A percentile compares a stretch with the other conserved stretches of the same genome.
Evolutionary conservation across 2,888 invertebrate species (phyloP).

Genomic region (Cosmorhoe ocellata): DNA sequence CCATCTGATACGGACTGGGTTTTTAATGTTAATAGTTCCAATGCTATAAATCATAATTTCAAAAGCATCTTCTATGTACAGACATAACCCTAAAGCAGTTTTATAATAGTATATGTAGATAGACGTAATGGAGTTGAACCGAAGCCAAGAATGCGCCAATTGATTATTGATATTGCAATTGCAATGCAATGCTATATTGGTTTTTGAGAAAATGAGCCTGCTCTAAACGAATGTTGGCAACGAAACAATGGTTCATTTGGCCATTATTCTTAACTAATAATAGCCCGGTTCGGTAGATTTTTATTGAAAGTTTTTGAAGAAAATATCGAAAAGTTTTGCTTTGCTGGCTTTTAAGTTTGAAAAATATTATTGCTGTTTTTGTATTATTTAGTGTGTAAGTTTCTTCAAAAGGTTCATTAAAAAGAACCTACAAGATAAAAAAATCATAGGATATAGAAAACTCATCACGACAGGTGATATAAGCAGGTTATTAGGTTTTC

Average conservation of each 20-base stretch:
- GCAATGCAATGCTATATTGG: slow-evolving; percentile 58
- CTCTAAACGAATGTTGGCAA: slow-evolving; percentile 50
- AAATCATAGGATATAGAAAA: no score
- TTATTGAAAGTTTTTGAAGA: slow-evolving; percentile 31
- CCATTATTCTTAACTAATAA: slow-evolving; percentile 38
- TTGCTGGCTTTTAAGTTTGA: slow-evolving; percentile 26
- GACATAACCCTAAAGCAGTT: slow-evolving; percentile 23
- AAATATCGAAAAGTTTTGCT: slow-evolving; percentile 26
- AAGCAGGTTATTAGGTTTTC: no score
- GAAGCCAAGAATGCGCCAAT: slow-evolving; percentile 79
- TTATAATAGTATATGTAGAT: slow-evolving; percentile 27
- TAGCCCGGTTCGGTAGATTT: slow-evolving; percentile 29
- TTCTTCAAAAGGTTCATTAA: no score
- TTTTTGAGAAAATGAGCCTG: slow-evolving; percentile 63
- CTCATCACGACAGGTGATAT: no score
- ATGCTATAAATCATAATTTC: neutral
- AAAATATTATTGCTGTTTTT: slow-evolving; percentile 18
- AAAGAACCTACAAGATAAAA: no score
- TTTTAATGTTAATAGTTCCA: no score
- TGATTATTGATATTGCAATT: slow-evolving; percentile 80
- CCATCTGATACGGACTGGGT: no score
- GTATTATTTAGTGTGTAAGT: no score
- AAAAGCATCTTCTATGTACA: slow-evolving; percentile 6
- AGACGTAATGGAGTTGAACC: slow-evolving; percentile 75
- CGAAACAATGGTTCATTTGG: slow-evolving; percentile 37